phyloP scores from a whole-genome alignment of 2,113 vertebrate genomes.

The Isurus oxyrinchus region DNA sequence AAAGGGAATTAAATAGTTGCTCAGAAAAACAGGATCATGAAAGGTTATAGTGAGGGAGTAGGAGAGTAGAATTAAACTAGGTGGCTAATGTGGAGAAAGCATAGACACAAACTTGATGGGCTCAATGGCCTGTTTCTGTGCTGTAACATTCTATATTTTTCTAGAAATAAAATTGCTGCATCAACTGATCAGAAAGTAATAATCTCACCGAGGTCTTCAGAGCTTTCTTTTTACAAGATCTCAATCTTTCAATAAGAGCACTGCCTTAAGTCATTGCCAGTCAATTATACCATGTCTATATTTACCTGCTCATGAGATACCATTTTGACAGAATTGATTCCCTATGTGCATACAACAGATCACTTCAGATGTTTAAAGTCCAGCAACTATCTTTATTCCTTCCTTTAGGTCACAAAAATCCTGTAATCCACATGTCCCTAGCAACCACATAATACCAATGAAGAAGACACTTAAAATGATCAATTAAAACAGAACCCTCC shows the following conservation, averaged over 20 bases:
- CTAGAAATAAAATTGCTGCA: background rate
- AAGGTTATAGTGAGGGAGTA: background rate
- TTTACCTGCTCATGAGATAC: background rate
- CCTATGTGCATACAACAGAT: background rate
- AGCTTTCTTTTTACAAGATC: background rate
- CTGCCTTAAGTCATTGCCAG: background rate
- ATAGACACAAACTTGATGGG: background rate
- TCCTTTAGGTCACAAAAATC: background rate
- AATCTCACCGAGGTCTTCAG: background rate
- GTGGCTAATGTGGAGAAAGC: background rate
- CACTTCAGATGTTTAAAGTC: background rate
- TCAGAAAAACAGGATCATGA: background rate
- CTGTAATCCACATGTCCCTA: background rate
- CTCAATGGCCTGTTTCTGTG: background rate
- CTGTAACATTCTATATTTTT: background rate
- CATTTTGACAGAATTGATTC: background rate
- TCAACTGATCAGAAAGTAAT: background rate
- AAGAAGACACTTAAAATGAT: background rate
- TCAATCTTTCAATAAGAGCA: background rate
- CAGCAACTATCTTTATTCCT: background rate
- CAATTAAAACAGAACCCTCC: constrained; percentile 12
- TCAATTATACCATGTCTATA: background rate
- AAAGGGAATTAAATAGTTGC: background rate
- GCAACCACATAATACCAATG: background rate
- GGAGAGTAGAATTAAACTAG: background rate